These are phyloP conservation scores for Teleogryllus occipitalis DNA, from an alignment of 1,140 invertebrate genomes.

Conservation along the genomic window DNA sequence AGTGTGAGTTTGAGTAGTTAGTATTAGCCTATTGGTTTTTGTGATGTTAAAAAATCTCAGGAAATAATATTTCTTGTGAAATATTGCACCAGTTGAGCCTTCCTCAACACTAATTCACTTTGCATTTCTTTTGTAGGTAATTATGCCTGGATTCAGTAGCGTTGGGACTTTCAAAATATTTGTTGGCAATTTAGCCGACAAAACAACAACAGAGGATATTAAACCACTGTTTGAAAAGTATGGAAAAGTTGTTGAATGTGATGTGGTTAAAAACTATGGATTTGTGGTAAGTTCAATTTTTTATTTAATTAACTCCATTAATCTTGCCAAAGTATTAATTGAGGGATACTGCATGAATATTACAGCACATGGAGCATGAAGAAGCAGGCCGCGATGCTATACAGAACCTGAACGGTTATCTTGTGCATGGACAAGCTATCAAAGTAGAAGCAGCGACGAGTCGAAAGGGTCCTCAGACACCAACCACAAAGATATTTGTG, in stretches of 20 bases:
- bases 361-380: slow-evolving; percentile 86
- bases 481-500: slow-evolving; percentile 83
- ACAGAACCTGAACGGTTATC: slow-evolving; percentile 79
- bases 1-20: too few species aligned
- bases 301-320: background rate
- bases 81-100: too few species aligned
- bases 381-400: slow-evolving; percentile 84
- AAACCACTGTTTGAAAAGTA: slow-evolving; percentile 87
- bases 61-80: too few species aligned
- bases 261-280: slow-evolving; percentile 93
- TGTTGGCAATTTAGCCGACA: slow-evolving; percentile 88
- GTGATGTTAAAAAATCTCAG: too few species aligned
- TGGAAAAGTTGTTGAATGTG: slow-evolving; percentile 92
- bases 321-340: background rate
- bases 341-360: slow-evolving; percentile 10
- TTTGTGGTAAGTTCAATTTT: slow-evolving; percentile 64
- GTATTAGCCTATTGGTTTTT: too few species aligned
- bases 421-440: slow-evolving; percentile 79
- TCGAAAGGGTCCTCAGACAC: slow-evolving; percentile 71
- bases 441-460: slow-evolving; percentile 87
- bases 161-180: slow-evolving; percentile 91
- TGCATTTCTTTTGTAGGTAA: slow-evolving; percentile 8
- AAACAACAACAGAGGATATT: slow-evolving; percentile 74
- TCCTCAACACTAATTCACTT: background rate
- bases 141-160: slow-evolving; percentile 65